These are phyloP conservation scores for Sarcophaga bullata DNA, from an alignment of 1,140 invertebrate species.

Conservation along the genomic window DNA sequence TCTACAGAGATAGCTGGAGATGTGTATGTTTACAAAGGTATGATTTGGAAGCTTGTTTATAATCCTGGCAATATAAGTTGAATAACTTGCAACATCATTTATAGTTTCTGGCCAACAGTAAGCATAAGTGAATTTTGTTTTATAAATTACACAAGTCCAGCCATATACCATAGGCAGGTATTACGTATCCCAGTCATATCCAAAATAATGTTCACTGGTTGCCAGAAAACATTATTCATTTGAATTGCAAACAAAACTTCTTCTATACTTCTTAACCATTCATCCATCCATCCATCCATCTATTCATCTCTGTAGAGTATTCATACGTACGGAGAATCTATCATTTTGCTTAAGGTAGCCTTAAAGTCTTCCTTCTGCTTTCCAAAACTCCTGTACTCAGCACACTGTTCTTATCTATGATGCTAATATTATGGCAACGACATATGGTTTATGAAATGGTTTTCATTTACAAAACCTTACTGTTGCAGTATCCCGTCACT, in stretches of 20 bases:
- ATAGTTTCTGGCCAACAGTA: neutral
- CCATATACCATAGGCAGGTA: neutral
- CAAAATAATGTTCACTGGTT: neutral
- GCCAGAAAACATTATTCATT: neutral
- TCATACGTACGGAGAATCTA: neutral
- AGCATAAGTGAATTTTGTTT: slow-evolving; percentile 1
- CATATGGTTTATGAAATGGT: neutral
- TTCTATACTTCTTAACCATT: too few relatives aligned
- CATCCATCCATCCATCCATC: neutral
- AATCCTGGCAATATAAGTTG: neutral
- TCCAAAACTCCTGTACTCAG: neutral
- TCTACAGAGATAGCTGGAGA: too few relatives aligned
- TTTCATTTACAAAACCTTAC: neutral
- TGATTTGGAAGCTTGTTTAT: neutral
- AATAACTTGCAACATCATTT: slow-evolving; percentile 18
- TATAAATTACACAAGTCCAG: neutral
- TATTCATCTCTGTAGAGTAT: neutral
- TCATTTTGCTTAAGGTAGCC: neutral
- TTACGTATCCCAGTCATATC: neutral
- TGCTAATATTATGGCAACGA: too few relatives aligned
- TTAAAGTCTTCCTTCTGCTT: neutral
- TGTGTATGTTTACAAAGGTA: neutral
- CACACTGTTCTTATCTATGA: neutral
- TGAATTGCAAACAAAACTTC: too few relatives aligned
- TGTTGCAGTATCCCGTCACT: neutral